These are phyloP conservation scores for Melanerpes aurifrons DNA, from an alignment of 2,113 vertebrate genomes.

Conservation along the genomic window DNA sequence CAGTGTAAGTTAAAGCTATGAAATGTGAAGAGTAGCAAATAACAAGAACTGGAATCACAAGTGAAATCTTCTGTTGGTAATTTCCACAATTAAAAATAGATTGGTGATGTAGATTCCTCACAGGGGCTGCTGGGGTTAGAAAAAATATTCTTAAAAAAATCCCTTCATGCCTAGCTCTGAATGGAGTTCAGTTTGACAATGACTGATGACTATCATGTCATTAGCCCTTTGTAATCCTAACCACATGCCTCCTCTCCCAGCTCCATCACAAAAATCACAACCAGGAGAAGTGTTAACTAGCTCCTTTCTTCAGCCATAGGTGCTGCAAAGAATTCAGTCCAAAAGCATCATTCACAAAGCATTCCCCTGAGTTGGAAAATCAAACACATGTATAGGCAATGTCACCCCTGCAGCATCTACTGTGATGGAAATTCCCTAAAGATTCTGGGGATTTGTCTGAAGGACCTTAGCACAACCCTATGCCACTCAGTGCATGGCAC, in stretches of 20 bases:
- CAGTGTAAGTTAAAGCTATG: not conserved
- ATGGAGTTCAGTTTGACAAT: not conserved
- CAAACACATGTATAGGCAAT: not conserved
- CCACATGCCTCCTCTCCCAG: not conserved
- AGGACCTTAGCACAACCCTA: not conserved
- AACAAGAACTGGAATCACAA: not conserved
- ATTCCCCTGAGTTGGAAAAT: not conserved
- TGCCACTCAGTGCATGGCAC: too few relatives aligned
- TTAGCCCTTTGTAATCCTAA: not conserved
- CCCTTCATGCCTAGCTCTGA: not conserved
- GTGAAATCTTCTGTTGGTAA: not conserved
- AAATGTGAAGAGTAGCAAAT: not conserved
- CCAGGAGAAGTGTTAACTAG: not conserved
- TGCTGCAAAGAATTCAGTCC: not conserved
- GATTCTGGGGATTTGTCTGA: not conserved
- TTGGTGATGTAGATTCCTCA: not conserved
- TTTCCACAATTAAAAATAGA: not conserved
- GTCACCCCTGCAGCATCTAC: not conserved
- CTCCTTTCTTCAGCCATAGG: not conserved
- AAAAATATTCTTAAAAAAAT: not conserved
- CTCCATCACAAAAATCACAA: not conserved
- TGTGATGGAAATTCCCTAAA: not conserved
- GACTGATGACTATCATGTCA: not conserved
- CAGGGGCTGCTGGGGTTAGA: not conserved
- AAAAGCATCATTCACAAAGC: not conserved